Conservation (phyloP, 2,797 vertebrate species). For the Syngnathus acus region DNA sequence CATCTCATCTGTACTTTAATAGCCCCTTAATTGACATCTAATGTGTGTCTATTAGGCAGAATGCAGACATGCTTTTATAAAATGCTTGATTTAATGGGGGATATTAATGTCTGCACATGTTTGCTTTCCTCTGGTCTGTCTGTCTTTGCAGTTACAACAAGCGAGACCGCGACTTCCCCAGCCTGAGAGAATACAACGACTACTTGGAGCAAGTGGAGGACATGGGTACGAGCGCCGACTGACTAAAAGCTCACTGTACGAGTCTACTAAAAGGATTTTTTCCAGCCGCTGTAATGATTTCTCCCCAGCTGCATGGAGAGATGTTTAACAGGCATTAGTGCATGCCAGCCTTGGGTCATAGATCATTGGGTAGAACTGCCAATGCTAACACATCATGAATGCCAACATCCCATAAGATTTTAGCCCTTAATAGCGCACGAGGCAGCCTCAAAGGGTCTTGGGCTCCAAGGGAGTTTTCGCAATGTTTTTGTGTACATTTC, state of each 20-base stretch:
- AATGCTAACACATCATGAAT: constrained; percentile 25
- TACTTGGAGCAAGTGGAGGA: constrained; percentile 94
- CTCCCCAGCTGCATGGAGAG: constrained; percentile 9
- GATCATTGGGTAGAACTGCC: constrained; percentile 9
- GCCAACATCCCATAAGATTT: constrained; percentile 5
- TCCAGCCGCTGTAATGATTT: constrained; percentile 23
- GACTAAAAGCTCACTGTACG: constrained; percentile 7
- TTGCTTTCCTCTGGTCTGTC: constrained; percentile 27
- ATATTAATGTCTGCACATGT: constrained; percentile 41
- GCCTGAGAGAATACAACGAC: constrained; percentile 88
- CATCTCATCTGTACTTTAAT: constrained; percentile 60
- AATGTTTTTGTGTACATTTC: constrained; percentile 4
- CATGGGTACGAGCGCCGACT: constrained; percentile 70
- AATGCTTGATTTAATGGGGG: constrained; percentile 55
- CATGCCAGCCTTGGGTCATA: constrained; percentile 5
- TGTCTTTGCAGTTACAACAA: constrained; percentile 87
- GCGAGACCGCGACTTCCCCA: constrained; percentile 88
- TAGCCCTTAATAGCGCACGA: background rate
- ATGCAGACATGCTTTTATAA: constrained; percentile 54
- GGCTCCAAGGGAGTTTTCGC: constrained; percentile 1
- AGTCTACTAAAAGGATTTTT: constrained; percentile 8
- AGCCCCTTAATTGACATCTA: constrained; percentile 65
- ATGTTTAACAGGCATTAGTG: constrained; percentile 27
- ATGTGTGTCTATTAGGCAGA: constrained; percentile 52
- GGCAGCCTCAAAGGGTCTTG: background rate